Evolutionary conservation across 2,113 vertebrate genomes (phyloP), one percentile per base, ranked within the genome.

Genomic region (Hirundichthys speculiger): DNA sequence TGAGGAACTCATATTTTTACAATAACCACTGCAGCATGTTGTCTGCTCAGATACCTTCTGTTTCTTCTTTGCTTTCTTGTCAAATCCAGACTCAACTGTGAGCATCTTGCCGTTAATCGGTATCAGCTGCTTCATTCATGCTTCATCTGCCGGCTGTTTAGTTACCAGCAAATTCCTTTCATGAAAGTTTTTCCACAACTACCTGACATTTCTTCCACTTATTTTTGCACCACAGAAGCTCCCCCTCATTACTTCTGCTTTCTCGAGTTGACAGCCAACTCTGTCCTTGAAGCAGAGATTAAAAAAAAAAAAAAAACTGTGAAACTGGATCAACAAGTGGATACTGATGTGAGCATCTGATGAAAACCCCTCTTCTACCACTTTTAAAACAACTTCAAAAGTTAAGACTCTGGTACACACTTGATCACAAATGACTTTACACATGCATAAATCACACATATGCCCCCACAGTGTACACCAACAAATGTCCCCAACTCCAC

Each of bases 81-180:
- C n/a, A n/a, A n/a, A n/a, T n/a, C n/a, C 30, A 48, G 14, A 27
- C 21, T 53, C n/a, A 0, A 47, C 21, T 16, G 4, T 43, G 49
- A 56, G 49, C 10, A 56, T n/a, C 9, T 30, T 42, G 24, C 13
- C 15, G 18, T 13, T 42, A 34, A 55, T 13, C 42, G 22, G 22
- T 38, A 63, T 38, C 59, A 72, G 45, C 59, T 38, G 51, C 53
- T 5, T 1, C 43, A 18, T 4, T 48, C 20, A 56, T 49, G 21
- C 41, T 47, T 40, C 30, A 21, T 1, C 34, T 10, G 2, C 27
- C 39, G 22, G 39, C 53, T 30, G 34, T 25, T 41, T 48, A n/a
- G 43, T 27, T 9, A 54, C 34, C 30, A 55, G 30, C 45, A 19
- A 14, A 50, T 15, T 20, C 1, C 30, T 14, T 30, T 30, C 16